Base-by-base conservation (phyloP, 2,113 vertebrate genomes). In the Anoplopoma fimbria region DNA sequence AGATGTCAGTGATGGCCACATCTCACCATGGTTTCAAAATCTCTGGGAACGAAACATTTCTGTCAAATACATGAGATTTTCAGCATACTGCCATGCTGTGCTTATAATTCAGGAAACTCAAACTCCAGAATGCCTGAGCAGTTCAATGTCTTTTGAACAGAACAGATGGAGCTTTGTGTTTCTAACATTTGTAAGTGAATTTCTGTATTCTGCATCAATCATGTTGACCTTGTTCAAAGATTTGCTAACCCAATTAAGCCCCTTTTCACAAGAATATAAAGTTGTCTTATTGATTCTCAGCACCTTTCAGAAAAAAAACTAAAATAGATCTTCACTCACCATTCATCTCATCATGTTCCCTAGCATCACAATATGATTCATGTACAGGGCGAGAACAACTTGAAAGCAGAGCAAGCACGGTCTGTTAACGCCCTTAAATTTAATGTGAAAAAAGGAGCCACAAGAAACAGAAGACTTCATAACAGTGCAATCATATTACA, bases 201-300 rank as follows among this genome's bases (percentile, higher is more conserved):
- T 80, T 62, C 14, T 14, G 21, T 38, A 75, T 84, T 85, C 64
- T 65, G 31, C 83, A 89, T 94, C 74, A 87, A 82, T 93, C 83
- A 91, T 27, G 4, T 21, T 81, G 77, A 45, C 80, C 86, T 90
- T 84, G 70, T 90, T 92, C 76, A 74, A 86, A 86, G 79, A 88
- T 83, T 45, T 27, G 13, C 69, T 73, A 58, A 58, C 23, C 63
- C 75, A 83, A 84, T 84, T 84, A 69, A 80, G 47, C 33, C 19
- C 69, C 17, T 36, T 47, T 49, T 51, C 31, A 73, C 1, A 4
- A 64, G 19, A 57, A 85, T 74, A 68, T 82, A 42, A 58, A 89
- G 75, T 33, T 83, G 67, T 79, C 82, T 40, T 7, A 6, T 15
- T 0, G 38, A 45, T 72, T 69, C 49, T 17, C 12, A 51, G 21